These are phyloP conservation scores for Zapus hudsonius DNA, from an alignment of 2,113 vertebrate species.

Conservation along the genomic window DNA sequence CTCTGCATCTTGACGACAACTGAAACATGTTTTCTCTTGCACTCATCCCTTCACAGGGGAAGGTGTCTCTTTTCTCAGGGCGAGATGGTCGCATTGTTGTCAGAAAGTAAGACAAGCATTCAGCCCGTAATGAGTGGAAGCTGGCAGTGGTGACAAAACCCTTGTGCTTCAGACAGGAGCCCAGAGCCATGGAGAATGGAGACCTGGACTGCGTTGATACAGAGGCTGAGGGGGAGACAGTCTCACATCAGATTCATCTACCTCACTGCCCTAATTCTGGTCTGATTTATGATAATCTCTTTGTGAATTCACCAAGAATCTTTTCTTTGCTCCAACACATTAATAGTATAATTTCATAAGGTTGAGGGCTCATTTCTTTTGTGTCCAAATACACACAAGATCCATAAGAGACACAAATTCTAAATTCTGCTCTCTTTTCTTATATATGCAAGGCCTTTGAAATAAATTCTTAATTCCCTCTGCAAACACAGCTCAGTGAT, in stretches of 20 bases:
- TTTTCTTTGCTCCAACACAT: neutral
- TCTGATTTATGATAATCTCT: neutral
- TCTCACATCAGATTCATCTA: neutral
- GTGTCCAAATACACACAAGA: neutral
- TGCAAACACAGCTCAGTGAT: neutral
- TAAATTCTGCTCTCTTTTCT: neutral
- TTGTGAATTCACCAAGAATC: neutral
- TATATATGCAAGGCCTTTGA: neutral
- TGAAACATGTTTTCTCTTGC: conserved; percentile 55
- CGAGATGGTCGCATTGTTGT: neutral
- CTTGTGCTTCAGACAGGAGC: neutral
- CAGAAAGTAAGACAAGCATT: conserved; percentile 3
- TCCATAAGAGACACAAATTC: neutral
- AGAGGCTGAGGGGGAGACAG: neutral
- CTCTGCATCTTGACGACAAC: conserved; percentile 60
- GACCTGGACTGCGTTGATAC: neutral
- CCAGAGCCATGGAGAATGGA: neutral
- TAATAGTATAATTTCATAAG: neutral
- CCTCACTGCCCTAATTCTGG: too few species aligned
- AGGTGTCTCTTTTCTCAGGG: conserved; percentile 51
- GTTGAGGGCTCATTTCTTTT: neutral
- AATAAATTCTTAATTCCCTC: neutral
- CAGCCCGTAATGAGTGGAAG: neutral
- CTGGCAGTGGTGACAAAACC: neutral
- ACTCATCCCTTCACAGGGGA: conserved; percentile 65